These are phyloP conservation scores for Aphelenchoides bicaudatus DNA, from an alignment of 2,888 invertebrate species.

Conservation along the genomic window DNA sequence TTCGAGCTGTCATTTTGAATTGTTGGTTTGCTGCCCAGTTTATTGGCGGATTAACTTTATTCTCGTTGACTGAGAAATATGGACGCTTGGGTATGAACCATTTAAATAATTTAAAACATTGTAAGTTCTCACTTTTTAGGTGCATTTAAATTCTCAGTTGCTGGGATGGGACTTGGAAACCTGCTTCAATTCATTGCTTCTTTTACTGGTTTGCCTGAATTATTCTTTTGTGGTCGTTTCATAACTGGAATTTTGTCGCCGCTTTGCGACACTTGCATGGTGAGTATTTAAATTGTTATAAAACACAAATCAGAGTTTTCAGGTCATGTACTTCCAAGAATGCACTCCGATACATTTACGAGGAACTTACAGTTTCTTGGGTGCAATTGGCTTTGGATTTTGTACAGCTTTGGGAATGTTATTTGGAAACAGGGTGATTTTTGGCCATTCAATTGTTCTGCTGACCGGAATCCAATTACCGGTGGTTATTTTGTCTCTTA, in stretches of 20 bases:
- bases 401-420: neutral
- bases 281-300: no score
- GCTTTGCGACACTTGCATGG: constrained; percentile 43
- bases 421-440: neutral
- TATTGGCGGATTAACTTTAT: constrained; percentile 19
- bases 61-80: constrained; percentile 8
- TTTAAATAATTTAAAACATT: no score
- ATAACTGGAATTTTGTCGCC: constrained; percentile 44
- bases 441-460: neutral
- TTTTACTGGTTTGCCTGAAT: constrained; percentile 32
- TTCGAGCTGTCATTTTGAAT: constrained; percentile 33
- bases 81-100: no score
- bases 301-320: no score
- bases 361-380: neutral
- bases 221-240: constrained; percentile 41
- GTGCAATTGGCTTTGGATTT: neutral
- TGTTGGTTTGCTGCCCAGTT: constrained; percentile 46
- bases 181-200: constrained; percentile 24
- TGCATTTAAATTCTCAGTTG: neutral
- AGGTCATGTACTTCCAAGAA: constrained; percentile 13
- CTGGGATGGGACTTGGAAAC: constrained; percentile 20
- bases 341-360: constrained; percentile 1
- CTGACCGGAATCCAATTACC: constrained; percentile 1
- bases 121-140: no score
- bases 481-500: neutral